phyloP scores from a whole-genome alignment of 1,140 invertebrate species.

The Paracyclopina nana region DNA sequence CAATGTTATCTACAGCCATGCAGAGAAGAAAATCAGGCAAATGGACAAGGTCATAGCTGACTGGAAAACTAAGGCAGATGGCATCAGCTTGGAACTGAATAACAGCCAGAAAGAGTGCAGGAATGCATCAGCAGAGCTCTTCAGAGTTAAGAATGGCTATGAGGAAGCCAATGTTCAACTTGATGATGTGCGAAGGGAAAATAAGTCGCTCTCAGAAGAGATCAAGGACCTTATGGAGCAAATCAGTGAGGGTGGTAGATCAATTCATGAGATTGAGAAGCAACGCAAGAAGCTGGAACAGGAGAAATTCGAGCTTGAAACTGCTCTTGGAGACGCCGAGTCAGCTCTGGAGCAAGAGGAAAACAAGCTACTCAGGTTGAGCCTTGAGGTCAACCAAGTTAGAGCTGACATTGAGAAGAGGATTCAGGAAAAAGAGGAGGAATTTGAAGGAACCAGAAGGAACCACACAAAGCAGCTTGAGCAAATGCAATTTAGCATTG shows the following conservation, averaged over 20 bases:
- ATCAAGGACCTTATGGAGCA: conserved; percentile 41
- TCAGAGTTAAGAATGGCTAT: conserved; percentile 47
- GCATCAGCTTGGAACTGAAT: conserved; percentile 85
- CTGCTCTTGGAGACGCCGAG: conserved; percentile 33
- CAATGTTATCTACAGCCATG: conserved; percentile 45
- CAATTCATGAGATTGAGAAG: conserved; percentile 38
- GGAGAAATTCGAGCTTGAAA: conserved; percentile 34
- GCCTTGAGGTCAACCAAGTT: conserved; percentile 35
- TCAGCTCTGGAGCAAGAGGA: conserved; percentile 79
- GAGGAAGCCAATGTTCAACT: conserved; percentile 36
- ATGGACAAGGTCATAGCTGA: conserved; percentile 96
- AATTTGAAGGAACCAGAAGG: conserved; percentile 40
- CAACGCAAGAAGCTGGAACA: conserved; percentile 35
- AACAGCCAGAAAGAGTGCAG: conserved; percentile 96
- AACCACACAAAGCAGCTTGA: conserved; percentile 28
- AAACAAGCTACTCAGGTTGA: conserved; percentile 28
- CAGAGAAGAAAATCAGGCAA: conserved; percentile 94
- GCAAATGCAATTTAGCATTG: conserved; percentile 35
- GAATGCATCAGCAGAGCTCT: conserved; percentile 95
- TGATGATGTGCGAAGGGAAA: conserved; percentile 37
- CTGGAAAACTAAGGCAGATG: conserved; percentile 98
- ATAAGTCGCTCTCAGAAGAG: conserved; percentile 33
- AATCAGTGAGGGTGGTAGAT: conserved; percentile 34
- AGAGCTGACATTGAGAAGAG: conserved; percentile 57
- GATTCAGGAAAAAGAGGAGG: conserved; percentile 41